Base-by-base conservation (phyloP, 2,888 invertebrate species). In the Lottia gigantea region DNA sequence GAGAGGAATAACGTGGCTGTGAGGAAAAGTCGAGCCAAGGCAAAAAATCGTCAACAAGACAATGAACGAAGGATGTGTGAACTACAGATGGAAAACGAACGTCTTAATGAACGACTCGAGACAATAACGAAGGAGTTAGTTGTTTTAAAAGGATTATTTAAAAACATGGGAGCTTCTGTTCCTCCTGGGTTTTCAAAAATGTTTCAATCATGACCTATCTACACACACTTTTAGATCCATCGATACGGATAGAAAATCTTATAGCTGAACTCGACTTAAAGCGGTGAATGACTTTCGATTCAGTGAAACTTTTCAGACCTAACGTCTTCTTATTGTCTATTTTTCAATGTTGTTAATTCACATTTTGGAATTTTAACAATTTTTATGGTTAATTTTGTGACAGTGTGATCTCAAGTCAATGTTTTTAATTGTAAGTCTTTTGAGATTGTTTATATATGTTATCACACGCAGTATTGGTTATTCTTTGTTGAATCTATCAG, bases 1-100 rank as follows among this genome's bases (percentile, higher is more conserved):
- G 97, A 97, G 87, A 92, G 97, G 80, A 98, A 98, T 90, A 98
- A 98, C 89, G 95, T 98, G 82, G 98, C 98, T 2, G 98, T 98
- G 71, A 91, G 98, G 76, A 98, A 98, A 89, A 96, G 95, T 71
- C 92, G 98, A 77, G 97, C 97, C 89, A 98, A 98, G 91, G 97
- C 97, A 71, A 97, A 97, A 91, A 93, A 95, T 73, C 93, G 96
- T 68, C 95, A 96, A 70, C 91, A 95, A 74, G 97, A 97, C 86
- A 97, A 97, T 0, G 97, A 98, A 88, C 94, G 95, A 88, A 95
- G 96, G 87, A 96, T 97, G 70, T 95, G 95, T 87, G 91, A 94
- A 69, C 91, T 98, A 80, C 91, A 95, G 67, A 93, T 95, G 81
- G 97, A 97, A 89, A 98, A 98, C 90, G 96, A 97, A 80, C 92